Base-by-base conservation (phyloP, 2,797 vertebrate species). In the Agapornis canus region DNA sequence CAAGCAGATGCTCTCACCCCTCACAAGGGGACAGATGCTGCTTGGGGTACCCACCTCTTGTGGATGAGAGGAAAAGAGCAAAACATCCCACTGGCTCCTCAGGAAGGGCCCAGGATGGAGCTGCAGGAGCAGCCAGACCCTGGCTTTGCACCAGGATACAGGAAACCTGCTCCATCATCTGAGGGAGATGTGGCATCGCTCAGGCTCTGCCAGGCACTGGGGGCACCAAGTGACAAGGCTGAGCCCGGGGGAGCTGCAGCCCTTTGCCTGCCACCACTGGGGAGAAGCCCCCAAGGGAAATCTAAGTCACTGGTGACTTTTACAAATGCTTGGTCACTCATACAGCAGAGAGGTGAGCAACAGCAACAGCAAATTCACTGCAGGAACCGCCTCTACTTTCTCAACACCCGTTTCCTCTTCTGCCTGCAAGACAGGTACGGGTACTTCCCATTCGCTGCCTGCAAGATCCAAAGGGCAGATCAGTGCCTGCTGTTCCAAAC, bases 401-500 rank as follows among this genome's bases (percentile, higher is more conserved):
- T 35, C 14, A 57, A 57, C 12, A 20, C 4, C 16, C 32, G 52
- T 70, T 51, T 27, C 29, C 22, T 61, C 64, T 31, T 42, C 48
- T 39, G 37, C 42, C 40, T 29, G 35, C 31, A 6, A 31, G 39
- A 25, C 0, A 0, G 35, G 15, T n/a, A 35, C 52, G 0, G 35
- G 15, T n/a, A 35, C 52, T 82, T 76, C 60, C 15, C 49, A 64
- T 31, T n/a, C 2, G 0, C 32, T 48, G 65, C 47, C 64, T 32
- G n/a, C 0, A 0, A 64, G 20, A 35, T 26, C 13, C 22, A 3
- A 4, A n/a, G 19, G 31, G 32, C 29, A 47, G 43, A 49, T 32
- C 13, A 37, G 27, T 1, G 4, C 39, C n/a, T 6, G 0, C 37
- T 0, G 0, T 13, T 37, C 42, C 35, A 2, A 48, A 77, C 5